Conservation (phyloP, 2,888 invertebrate species). For the Polymixis flavicincta region DNA sequence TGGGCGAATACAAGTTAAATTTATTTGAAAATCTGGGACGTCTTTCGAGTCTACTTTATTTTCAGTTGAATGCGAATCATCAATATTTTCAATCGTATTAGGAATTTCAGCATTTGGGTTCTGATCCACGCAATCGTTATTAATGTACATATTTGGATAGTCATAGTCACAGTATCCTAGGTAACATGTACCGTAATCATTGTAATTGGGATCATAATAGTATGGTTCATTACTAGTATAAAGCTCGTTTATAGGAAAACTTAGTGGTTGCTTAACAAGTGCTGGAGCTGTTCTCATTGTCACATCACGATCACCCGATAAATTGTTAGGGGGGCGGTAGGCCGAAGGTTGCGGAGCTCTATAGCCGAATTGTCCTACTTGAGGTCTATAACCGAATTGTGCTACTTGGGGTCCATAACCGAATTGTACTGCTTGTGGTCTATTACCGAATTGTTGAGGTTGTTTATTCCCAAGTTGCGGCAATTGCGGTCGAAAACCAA, state of each 20-base stretch:
- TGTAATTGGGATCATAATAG: not conserved
- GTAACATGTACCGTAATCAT: not conserved
- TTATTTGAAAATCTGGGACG: not conserved
- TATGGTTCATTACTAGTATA: not conserved
- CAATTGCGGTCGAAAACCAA: not conserved
- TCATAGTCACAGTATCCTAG: not conserved
- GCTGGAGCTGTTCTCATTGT: slow-evolving; percentile 1
- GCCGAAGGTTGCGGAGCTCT: not conserved
- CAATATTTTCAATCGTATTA: not conserved
- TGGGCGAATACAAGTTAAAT: too few relatives aligned
- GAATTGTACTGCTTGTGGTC: too few relatives aligned
- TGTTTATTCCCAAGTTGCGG: not conserved
- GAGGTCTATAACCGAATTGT: too few relatives aligned
- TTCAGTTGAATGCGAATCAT: not conserved
- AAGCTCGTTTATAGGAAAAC: not conserved
- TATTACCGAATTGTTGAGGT: not conserved
- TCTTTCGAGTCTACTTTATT: not conserved
- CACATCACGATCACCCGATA: not conserved
- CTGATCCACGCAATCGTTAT: not conserved
- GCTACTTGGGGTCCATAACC: too few relatives aligned
- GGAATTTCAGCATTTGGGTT: not conserved
- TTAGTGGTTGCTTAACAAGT: not conserved
- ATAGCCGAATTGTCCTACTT: too few relatives aligned
- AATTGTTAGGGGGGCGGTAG: not conserved
- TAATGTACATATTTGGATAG: slow-evolving; percentile 1